Conservation (phyloP, 2,113 vertebrate species). For the Prunella fulvescens region DNA sequence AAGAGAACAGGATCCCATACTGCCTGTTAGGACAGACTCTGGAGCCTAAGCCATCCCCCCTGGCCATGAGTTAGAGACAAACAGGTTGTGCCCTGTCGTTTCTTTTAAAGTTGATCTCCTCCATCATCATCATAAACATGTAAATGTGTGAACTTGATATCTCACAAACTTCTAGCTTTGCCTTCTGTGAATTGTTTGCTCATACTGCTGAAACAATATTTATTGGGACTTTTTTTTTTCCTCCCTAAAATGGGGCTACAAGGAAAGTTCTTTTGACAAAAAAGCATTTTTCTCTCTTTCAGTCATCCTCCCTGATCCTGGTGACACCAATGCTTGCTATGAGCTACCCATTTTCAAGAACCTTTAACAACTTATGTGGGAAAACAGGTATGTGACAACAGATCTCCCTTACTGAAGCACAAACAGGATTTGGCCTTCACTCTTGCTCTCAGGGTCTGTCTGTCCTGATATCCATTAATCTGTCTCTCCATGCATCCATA, state of each 20-base stretch:
- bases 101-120: not conserved
- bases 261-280: not conserved
- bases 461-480: not conserved
- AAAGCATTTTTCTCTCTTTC: conserved; percentile 4
- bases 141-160: not conserved
- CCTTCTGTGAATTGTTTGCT: not conserved
- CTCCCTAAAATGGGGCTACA: not conserved
- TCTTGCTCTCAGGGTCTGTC: not conserved
- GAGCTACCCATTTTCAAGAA: conserved; percentile 74
- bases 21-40: not conserved
- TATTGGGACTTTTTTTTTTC: not conserved
- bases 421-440: not conserved
- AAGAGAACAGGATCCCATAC: not conserved
- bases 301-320: conserved; percentile 71
- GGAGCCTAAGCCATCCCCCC: not conserved
- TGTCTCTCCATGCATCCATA: not conserved
- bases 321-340: conserved; percentile 75
- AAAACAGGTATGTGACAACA: conserved; percentile 72
- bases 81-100: not conserved
- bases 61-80: not conserved
- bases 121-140: not conserved
- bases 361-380: conserved; percentile 75
- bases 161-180: not conserved
- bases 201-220: not conserved
- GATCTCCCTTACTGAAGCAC: not conserved